These are phyloP conservation scores for Psilopsiagon aurifrons DNA, from an alignment of 2,113 vertebrate genomes.

Conservation along the genomic window DNA sequence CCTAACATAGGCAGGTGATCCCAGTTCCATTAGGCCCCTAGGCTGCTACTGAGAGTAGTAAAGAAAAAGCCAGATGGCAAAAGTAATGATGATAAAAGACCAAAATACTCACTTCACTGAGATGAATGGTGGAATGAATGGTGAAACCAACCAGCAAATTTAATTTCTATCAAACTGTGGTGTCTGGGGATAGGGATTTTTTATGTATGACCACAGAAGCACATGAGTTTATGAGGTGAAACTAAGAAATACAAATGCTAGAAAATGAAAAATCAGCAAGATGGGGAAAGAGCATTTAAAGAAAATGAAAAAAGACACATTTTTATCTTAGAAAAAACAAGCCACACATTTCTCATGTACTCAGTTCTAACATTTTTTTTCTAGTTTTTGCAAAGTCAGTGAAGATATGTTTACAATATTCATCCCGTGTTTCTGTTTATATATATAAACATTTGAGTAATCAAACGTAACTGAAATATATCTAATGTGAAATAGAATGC, in stretches of 20 bases:
- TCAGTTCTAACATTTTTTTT: not conserved
- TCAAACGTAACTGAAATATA: not conserved
- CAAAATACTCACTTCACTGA: not conserved
- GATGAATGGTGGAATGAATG: not conserved
- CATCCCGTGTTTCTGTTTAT: not conserved
- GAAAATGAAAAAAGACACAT: not conserved
- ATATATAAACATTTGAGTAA: not conserved
- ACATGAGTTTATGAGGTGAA: not conserved
- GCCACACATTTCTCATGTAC: not conserved
- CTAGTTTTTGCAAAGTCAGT: not conserved
- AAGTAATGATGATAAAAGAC: not conserved
- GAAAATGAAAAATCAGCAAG: not conserved
- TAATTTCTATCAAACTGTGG: not conserved
- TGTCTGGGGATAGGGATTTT: not conserved
- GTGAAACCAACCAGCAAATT: conserved; percentile 35
- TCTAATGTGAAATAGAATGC: not conserved
- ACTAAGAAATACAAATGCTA: not conserved
- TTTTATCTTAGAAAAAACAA: not conserved
- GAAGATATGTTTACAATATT: not conserved
- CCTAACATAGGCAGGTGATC: not conserved
- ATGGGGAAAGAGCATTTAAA: not conserved
- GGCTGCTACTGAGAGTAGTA: not conserved
- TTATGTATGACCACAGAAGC: not conserved
- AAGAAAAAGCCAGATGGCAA: not conserved
- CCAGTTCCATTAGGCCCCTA: not conserved